phyloP scores from a whole-genome alignment of 2,888 invertebrate species.

The Byasa hedistus region DNA sequence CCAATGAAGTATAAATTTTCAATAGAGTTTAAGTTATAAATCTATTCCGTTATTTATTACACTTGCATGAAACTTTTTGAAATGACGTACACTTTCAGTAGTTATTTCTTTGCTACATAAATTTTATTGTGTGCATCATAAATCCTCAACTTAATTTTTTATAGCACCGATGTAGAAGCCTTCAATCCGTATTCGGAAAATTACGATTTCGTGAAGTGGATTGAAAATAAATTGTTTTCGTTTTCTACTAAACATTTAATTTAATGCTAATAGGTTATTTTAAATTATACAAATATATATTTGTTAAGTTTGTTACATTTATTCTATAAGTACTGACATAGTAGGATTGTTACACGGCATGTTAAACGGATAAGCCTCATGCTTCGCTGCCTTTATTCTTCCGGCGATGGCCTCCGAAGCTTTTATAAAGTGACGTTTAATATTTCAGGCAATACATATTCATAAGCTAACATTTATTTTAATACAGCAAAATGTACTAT shows the following conservation, averaged over 20 bases:
- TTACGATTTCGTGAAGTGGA: neutral
- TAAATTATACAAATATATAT: neutral
- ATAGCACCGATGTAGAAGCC: slow-evolving; percentile 3
- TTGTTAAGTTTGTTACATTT: neutral
- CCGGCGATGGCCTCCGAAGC: slow-evolving; percentile 21
- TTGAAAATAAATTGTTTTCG: neutral
- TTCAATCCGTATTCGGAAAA: neutral
- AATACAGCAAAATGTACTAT: neutral
- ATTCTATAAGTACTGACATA: neutral
- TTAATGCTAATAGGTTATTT: neutral
- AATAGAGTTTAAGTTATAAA: slow-evolving; percentile 29
- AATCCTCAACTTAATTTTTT: slow-evolving; percentile 14
- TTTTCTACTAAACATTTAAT: neutral
- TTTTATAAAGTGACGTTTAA: slow-evolving; percentile 22
- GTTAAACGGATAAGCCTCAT: slow-evolving; percentile 17
- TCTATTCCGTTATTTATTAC: slow-evolving; percentile 41
- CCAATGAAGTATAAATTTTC: slow-evolving; percentile 10
- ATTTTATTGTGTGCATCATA: slow-evolving; percentile 37
- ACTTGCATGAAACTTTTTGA: slow-evolving; percentile 37
- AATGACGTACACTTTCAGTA: slow-evolving; percentile 36
- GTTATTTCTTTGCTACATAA: slow-evolving; percentile 36
- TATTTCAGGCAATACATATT: slow-evolving; percentile 21
- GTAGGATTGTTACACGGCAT: slow-evolving; percentile 10
- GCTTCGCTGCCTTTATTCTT: slow-evolving; percentile 19
- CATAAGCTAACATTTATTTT: slow-evolving; percentile 14